A percentile compares a stretch with the other conserved stretches of the same genome.
Conservation (phyloP, 2,888 invertebrate species). For the Chydorus sphaericus region DNA sequence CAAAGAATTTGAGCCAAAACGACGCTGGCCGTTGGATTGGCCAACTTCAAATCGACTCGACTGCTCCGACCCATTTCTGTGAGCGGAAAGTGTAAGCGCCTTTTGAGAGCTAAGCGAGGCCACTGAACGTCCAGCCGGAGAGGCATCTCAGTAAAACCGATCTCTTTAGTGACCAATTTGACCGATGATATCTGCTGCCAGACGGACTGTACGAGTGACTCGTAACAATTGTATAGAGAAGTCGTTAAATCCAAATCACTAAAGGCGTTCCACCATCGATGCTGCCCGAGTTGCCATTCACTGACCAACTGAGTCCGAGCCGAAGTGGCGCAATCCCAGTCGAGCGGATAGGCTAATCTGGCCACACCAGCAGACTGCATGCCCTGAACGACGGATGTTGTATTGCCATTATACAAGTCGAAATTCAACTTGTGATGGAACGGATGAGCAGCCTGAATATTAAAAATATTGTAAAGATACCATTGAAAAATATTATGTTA, state of each 20-base stretch:
- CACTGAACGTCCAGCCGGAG: background rate
- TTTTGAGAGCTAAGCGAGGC: constrained; percentile 4
- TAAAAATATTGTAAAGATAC: no score
- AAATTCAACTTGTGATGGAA: constrained; percentile 3
- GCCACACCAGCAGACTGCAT: constrained; percentile 4
- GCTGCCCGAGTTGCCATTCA: constrained; percentile 8
- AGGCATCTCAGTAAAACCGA: constrained; percentile 2
- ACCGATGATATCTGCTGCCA: constrained; percentile 1
- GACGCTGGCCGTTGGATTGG: constrained; percentile 9
- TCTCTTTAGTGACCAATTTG: constrained; percentile 5
- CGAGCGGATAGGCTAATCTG: constrained; percentile 1
- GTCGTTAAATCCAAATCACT: constrained; percentile 1
- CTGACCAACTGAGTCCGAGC: background rate
- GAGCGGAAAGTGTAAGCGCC: background rate
- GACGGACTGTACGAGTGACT: background rate
- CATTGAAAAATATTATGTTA: no score
- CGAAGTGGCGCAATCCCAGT: constrained; percentile 6
- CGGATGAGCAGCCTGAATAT: background rate
- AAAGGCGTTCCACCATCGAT: constrained; percentile 7
- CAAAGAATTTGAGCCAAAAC: constrained; percentile 3
- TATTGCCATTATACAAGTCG: background rate
- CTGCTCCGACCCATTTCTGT: constrained; percentile 11
- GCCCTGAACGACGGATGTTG: background rate
- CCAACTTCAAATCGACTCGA: constrained; percentile 4
- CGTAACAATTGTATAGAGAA: constrained; percentile 4